Conservation (phyloP, 2,888 invertebrate species). For the Aporophyla nigra region DNA sequence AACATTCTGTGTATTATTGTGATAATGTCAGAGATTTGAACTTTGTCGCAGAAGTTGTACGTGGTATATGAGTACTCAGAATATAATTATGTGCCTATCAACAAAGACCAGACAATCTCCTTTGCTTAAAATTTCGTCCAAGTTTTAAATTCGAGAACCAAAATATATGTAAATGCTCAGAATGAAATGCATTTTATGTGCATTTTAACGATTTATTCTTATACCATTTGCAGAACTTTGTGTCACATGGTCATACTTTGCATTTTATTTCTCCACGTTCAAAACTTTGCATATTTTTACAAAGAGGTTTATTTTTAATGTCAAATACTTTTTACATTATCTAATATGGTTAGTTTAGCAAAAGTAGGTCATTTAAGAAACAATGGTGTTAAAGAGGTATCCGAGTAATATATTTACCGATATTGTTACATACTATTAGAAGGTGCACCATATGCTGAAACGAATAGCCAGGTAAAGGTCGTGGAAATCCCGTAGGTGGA, state of each 20-base stretch:
- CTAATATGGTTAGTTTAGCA: background rate
- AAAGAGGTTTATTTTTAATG: background rate
- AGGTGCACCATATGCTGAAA: background rate
- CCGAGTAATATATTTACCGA: background rate
- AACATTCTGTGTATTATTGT: conserved; percentile 9
- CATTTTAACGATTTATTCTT: conserved; percentile 57
- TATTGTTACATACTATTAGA: background rate
- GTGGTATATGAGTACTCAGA: too few relatives aligned
- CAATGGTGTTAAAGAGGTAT: background rate
- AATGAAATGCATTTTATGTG: conserved; percentile 41
- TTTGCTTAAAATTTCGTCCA: too few relatives aligned
- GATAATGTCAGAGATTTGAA: conserved; percentile 46
- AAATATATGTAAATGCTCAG: too few relatives aligned
- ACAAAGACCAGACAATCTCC: background rate
- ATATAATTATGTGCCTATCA: too few relatives aligned
- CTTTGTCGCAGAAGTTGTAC: conserved; percentile 21
- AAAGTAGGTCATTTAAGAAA: too few relatives aligned
- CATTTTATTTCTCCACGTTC: conserved; percentile 19
- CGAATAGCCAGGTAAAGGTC: background rate
- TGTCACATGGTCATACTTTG: conserved; percentile 18
- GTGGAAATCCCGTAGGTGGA: background rate
- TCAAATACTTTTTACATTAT: background rate
- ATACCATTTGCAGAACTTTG: conserved; percentile 31
- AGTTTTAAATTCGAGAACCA: too few relatives aligned
- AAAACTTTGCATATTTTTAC: conserved; percentile 14